Percentiles rank a stretch among this genome's conserved stretches.
phyloP scores from a whole-genome alignment of 2,888 invertebrate species.

The Cordylochernes scorpioides region DNA sequence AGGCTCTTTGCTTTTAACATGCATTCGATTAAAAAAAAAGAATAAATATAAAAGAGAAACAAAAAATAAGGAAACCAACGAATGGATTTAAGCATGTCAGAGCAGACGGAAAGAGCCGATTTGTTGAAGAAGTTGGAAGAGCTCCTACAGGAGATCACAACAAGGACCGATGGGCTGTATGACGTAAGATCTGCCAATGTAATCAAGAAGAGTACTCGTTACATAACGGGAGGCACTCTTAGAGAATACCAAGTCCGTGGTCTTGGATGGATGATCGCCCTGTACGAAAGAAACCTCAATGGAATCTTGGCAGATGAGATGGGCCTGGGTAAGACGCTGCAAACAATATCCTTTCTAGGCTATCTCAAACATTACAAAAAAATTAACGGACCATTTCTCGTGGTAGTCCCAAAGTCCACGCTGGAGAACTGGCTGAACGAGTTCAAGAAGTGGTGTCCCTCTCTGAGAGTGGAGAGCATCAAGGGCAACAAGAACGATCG shows the following conservation, averaged over 20 bases:
- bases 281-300: constrained; percentile 94
- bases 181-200: too few species aligned
- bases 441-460: constrained; percentile 89
- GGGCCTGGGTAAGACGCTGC: constrained; percentile 91
- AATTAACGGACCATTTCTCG: constrained; percentile 80
- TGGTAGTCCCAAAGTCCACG: constrained; percentile 95
- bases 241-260: constrained; percentile 93
- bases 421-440: constrained; percentile 95
- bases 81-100: too few species aligned
- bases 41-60: too few species aligned
- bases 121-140: too few species aligned
- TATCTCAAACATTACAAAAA: constrained; percentile 87
- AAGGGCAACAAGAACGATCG: constrained; percentile 86
- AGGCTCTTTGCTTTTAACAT: too few species aligned
- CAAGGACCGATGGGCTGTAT: too few species aligned
- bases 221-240: constrained; percentile 73
- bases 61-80: too few species aligned
- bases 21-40: too few species aligned
- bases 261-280: constrained; percentile 95
- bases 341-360: constrained; percentile 85
- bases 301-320: constrained; percentile 98
- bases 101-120: too few species aligned
- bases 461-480: constrained; percentile 63
- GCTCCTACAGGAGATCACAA: too few species aligned
- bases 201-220: too few species aligned